Evolutionary conservation across 2,797 vertebrate species (phyloP), one percentile per base, ranked within the genome.

Genomic region (Poecilia gillii): DNA sequence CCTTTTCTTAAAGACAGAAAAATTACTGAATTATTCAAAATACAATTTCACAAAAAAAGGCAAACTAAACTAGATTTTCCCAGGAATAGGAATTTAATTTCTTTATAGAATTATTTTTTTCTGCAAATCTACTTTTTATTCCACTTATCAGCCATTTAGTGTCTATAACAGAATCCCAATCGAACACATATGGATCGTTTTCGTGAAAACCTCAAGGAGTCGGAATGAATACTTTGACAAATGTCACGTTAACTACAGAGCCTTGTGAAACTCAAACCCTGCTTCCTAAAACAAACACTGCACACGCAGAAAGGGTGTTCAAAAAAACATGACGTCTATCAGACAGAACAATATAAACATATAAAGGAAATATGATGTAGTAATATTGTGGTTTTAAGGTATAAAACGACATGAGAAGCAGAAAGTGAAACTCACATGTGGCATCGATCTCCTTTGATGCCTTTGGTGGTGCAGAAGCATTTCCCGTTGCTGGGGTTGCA

Each of bases 381-480:
- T 33, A 39, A 66, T 20, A 39, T 3, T 7, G n/a, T 4, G 20
- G 36, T 39, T 23, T 62, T 16, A 62, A 62, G 28, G 6, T 33
- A 3, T 9, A 23, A 66, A 39, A 20, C 2, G 2, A 20, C 47
- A 49, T 20, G 20, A 20, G 18, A 57, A 28, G n/a, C 4, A n/a
- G 47, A 49, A 71, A 1, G 45, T 75, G 14, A 64, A 43, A 97
- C 98, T 99, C 92, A 99, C 98, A 98, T 96, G 85, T 99, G 97
- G 91, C 98, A 99, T 82, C 98, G 96, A 0, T 99, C 98, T 85
- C 98, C 98, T 95, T 99, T 99, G 88, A 99, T 98, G 43, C 98
- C 98, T 86, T 99, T 99, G 76, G 98, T 99, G 80, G 98, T 99
- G 90, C 98, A 99, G 96, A 98, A 99, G 70, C 98, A 99, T 86